Conservation (phyloP, 2,797 vertebrate genomes). For the Pempheris klunzingeri region DNA sequence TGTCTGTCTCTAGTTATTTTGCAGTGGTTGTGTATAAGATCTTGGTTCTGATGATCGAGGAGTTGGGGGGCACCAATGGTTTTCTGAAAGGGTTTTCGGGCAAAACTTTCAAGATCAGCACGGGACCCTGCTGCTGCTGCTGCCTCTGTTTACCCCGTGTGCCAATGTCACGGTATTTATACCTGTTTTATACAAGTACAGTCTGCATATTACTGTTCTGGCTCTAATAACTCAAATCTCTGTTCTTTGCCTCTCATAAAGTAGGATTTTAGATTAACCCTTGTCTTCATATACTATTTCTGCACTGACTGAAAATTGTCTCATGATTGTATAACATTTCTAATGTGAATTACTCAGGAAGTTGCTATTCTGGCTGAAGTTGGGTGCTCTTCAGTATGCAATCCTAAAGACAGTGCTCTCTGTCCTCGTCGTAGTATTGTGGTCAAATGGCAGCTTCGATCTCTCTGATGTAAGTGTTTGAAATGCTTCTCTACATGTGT, state of each 20-base stretch:
- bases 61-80: slow-evolving; percentile 84
- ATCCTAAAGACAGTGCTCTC: slow-evolving; percentile 87
- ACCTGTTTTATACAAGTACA: not conserved
- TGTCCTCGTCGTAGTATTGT: slow-evolving; percentile 88
- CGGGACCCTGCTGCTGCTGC: slow-evolving; percentile 90
- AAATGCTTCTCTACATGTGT: not conserved
- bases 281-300: not conserved
- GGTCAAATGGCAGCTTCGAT: slow-evolving; percentile 89
- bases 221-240: not conserved
- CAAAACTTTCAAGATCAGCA: slow-evolving; percentile 82
- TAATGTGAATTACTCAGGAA: slow-evolving; percentile 65
- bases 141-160: slow-evolving; percentile 87
- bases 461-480: slow-evolving; percentile 84
- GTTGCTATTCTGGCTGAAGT: slow-evolving; percentile 87
- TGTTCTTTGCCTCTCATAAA: slow-evolving; percentile 2
- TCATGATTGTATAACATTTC: not conserved
- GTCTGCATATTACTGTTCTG: not conserved
- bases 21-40: slow-evolving; percentile 91
- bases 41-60: slow-evolving; percentile 88
- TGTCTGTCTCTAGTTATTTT: slow-evolving; percentile 85
- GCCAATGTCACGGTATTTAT: slow-evolving; percentile 83
- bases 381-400: slow-evolving; percentile 90
- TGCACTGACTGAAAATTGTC: not conserved
- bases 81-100: slow-evolving; percentile 84
- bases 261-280: not conserved